Base-by-base conservation (phyloP, 2,113 vertebrate genomes). In the Edolisoma coerulescens region DNA sequence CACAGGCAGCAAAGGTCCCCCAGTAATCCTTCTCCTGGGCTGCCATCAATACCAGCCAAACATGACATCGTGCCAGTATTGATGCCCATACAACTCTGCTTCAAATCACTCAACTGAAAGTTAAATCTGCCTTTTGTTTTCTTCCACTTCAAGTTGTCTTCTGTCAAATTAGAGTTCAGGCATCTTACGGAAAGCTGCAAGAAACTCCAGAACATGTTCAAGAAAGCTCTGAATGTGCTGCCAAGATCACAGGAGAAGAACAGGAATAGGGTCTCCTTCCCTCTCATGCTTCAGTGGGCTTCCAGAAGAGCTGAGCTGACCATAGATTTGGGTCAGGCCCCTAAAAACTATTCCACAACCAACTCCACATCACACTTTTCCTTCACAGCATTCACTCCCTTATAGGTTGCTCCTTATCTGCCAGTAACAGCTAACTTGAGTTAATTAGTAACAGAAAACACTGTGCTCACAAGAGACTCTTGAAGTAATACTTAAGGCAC, bases 61-160 rank as follows among this genome's bases (percentile, higher is more conserved):
- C 24, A 56, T 59, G 47, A 44, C 18, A 39, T 8, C 0, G 0
- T 39, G 49, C 15, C 20, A 54, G 9, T 24, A 85, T 0, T 2
- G 1, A 64, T 33, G 33, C 10, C 47, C 3, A 1, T 35, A 30
- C 13, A 91, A 13, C 33, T 24, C 73, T 60, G 15, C 27, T 60
- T 73, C 50, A 80, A 69, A 15, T 77, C 63, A 69, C 24, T 10
- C 23, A 69, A 16, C 6, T 39, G 12, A 24, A 81, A 65, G 22
- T 10, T 75, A 35, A 37, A 49, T 19, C 69, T 82, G 18, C 4
- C 7, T 76, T 74, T 71, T 65, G 57, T 54, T 56, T n/a, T 35
- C 12, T 70, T n/a, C 23, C 23, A 33, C n/a, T 42, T 60, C 39
- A 79, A 22, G 28, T 9, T 73, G 10, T 39, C 44, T 80, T 73